Conservation (phyloP, 2,888 invertebrate species). For the Lasioglossum zephyrum region DNA sequence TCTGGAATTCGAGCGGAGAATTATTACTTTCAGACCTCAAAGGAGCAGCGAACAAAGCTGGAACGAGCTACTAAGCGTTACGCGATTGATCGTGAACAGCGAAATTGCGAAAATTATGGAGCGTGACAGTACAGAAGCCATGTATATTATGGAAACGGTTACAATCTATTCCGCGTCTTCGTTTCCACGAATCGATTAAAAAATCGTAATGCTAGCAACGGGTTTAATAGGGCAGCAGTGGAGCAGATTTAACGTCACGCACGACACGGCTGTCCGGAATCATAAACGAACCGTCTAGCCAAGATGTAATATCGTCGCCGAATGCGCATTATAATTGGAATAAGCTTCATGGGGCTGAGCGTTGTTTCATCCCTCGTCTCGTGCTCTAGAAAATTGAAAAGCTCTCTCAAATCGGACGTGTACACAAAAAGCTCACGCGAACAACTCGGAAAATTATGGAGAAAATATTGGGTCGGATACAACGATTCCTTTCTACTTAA, state of each 20-base stretch:
- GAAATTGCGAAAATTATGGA: constrained; percentile 3
- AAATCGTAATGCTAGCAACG: constrained; percentile 46
- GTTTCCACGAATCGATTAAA: constrained; percentile 49
- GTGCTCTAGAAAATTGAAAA: constrained; percentile 22
- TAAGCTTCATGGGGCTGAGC: constrained; percentile 25
- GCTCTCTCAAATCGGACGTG: background rate
- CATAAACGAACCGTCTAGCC: constrained; percentile 57
- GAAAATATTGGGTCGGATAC: background rate
- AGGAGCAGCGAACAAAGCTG: background rate
- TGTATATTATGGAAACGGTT: background rate
- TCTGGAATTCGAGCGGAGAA: background rate
- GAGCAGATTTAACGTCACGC: constrained; percentile 37
- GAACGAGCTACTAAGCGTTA: background rate
- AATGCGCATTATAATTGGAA: constrained; percentile 27
- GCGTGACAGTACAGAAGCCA: background rate
- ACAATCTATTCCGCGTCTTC: background rate
- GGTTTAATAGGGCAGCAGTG: constrained; percentile 42
- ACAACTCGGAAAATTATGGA: background rate
- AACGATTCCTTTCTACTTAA: background rate
- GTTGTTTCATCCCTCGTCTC: constrained; percentile 1
- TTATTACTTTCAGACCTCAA: background rate
- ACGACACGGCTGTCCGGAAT: constrained; percentile 52
- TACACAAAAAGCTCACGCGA: background rate
- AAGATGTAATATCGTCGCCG: constrained; percentile 57
- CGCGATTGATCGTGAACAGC: background rate